These are phyloP conservation scores for Eumaeus atala DNA, from an alignment of 1,140 invertebrate species.

Conservation along the genomic window DNA sequence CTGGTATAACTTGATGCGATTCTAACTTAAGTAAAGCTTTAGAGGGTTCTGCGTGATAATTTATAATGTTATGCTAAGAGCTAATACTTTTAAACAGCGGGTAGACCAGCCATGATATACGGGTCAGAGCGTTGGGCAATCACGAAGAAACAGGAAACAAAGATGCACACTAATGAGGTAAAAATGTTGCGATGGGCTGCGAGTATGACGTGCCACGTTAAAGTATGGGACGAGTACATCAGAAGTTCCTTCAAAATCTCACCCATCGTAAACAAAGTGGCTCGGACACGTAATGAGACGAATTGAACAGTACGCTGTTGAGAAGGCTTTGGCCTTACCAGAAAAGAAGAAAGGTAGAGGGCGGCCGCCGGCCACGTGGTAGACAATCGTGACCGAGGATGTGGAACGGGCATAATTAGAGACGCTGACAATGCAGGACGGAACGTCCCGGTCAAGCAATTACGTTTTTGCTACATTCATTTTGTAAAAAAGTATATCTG, in stretches of 20 bases:
- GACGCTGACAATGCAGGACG: no score
- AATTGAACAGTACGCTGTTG: constrained; percentile 3
- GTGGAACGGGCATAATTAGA: no score
- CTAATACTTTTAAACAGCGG: constrained; percentile 19
- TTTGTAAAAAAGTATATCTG: no score
- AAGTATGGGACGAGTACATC: constrained; percentile 21
- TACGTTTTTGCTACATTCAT: no score
- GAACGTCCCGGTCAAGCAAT: no score
- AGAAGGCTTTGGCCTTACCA: background rate
- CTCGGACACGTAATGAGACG: constrained; percentile 13
- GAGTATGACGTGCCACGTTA: constrained; percentile 18
- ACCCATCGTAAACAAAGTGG: constrained; percentile 8
- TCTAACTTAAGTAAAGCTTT: no score
- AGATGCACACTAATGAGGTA: constrained; percentile 20
- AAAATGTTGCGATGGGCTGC: constrained; percentile 22
- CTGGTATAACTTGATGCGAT: no score
- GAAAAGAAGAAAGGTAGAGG: constrained; percentile 7
- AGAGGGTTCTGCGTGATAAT: no score
- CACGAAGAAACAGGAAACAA: constrained; percentile 16
- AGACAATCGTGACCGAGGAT: no score
- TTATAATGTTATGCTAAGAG: constrained; percentile 14
- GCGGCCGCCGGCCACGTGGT: background rate
- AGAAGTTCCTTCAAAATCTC: constrained; percentile 19
- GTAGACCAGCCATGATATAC: constrained; percentile 17
- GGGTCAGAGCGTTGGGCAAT: constrained; percentile 18